phyloP scores from a whole-genome alignment of 2,113 vertebrate species.

The Trochalopteron elliotii region DNA sequence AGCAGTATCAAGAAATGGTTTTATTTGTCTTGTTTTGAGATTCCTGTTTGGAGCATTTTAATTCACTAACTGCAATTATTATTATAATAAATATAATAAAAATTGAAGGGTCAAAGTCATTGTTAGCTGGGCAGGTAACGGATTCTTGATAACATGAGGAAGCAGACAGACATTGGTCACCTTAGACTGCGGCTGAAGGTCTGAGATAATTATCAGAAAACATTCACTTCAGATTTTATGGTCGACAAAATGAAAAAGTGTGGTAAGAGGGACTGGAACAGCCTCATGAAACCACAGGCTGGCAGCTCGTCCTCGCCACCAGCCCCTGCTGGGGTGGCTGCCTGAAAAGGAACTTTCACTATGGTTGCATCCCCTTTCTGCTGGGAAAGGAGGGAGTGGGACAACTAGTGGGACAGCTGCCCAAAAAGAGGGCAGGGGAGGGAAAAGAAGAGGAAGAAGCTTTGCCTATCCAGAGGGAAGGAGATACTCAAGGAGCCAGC shows the following conservation, averaged over 20 bases:
- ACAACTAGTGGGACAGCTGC: not conserved
- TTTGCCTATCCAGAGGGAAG: not conserved
- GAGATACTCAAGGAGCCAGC: not conserved
- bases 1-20: constrained; percentile 13
- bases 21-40: not conserved
- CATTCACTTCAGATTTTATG: not conserved
- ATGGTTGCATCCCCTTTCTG: not conserved
- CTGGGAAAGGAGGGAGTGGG: not conserved
- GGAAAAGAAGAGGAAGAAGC: not conserved
- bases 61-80: not conserved
- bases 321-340: not conserved
- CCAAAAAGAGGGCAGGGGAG: not conserved
- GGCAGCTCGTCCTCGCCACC: not conserved
- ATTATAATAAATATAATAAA: no score
- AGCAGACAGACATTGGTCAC: not conserved
- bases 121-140: not conserved
- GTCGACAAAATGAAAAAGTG: fast-evolving
- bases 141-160: not conserved
- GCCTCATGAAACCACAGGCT: not conserved
- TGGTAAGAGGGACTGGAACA: fast-evolving
- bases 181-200: not conserved
- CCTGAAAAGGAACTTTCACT: not conserved
- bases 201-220: not conserved
- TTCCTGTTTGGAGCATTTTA: not conserved
- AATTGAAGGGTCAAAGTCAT: not conserved